phyloP scores from a whole-genome alignment of 2,113 vertebrate genomes.

The Oophaga pumilio region DNA sequence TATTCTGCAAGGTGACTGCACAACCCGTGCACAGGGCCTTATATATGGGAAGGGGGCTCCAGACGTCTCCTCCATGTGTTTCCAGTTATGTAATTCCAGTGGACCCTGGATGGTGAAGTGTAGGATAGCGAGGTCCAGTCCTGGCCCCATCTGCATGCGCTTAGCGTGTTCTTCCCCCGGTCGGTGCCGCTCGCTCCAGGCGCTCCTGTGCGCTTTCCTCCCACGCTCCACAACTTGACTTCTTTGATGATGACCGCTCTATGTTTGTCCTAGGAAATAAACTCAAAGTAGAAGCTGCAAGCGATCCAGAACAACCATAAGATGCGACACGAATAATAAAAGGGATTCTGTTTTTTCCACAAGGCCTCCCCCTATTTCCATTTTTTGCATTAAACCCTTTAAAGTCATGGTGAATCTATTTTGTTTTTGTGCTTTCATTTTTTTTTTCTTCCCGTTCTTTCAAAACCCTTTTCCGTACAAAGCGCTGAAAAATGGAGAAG shows the following conservation, averaged over 20 bases:
- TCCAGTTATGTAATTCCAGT: neutral
- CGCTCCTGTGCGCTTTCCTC: neutral
- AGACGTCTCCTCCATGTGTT: constrained; percentile 27
- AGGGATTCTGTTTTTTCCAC: neutral
- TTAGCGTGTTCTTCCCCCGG: neutral
- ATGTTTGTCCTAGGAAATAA: neutral
- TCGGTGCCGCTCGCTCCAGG: neutral
- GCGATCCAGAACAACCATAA: neutral
- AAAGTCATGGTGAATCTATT: too few relatives aligned
- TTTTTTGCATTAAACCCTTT: too few relatives aligned
- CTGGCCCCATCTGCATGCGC: neutral
- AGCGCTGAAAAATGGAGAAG: too few relatives aligned
- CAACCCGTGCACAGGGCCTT: neutral
- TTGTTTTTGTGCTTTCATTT: too few relatives aligned
- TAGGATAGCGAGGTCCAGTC: neutral
- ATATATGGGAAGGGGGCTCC: neutral
- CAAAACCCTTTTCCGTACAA: too few relatives aligned
- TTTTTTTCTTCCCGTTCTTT: too few relatives aligned
- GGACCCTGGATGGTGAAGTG: neutral
- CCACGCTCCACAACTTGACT: neutral
- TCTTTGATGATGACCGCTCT: neutral
- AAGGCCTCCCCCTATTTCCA: too few relatives aligned
- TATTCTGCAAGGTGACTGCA: constrained; percentile 3
- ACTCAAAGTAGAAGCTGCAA: neutral
- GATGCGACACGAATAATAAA: neutral